Evolutionary conservation across 2,888 invertebrate species (phyloP).

Genomic region (Nysson spinosus): DNA sequence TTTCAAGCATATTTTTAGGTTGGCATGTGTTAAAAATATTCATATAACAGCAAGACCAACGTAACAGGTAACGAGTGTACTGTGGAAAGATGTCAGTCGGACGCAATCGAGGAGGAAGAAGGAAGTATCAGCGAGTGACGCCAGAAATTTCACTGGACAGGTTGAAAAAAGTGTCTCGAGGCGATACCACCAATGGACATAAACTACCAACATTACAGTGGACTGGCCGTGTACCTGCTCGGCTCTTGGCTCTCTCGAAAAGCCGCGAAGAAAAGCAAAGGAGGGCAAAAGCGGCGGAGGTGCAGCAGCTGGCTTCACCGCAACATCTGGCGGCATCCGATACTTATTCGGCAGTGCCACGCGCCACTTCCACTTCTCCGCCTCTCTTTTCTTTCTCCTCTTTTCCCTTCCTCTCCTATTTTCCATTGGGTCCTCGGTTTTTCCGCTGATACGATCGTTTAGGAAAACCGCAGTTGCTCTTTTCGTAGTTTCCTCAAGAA

Average conservation of each 20-base stretch:
- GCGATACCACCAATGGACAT: conserved; percentile 51
- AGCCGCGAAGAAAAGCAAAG: conserved; percentile 62
- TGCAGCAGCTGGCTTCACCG: conserved; percentile 67
- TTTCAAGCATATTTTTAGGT: too few species aligned
- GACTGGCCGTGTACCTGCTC: conserved; percentile 45
- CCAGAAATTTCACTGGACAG: neutral
- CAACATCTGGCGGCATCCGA: conserved; percentile 72
- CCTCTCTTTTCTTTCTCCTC: conserved; percentile 43
- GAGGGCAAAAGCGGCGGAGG: conserved; percentile 51
- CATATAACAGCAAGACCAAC: too few species aligned
- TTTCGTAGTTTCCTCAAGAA: neutral
- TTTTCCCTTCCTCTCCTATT: conserved; percentile 38
- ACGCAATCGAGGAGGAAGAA: too few species aligned
- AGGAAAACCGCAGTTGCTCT: neutral
- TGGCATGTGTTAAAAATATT: too few species aligned
- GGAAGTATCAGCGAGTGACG: neutral
- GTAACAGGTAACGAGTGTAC: too few species aligned
- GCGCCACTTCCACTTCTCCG: conserved; percentile 71
- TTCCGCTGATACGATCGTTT: conserved; percentile 16
- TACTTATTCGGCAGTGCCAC: conserved; percentile 71
- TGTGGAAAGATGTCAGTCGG: too few species aligned
- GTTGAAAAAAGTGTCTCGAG: conserved; percentile 1
- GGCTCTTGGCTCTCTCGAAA: conserved; percentile 50
- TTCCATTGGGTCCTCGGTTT: conserved; percentile 22
- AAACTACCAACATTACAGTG: conserved; percentile 11